These are phyloP conservation scores for Volucella inanis DNA, from an alignment of 2,888 invertebrate species.

Conservation along the genomic window DNA sequence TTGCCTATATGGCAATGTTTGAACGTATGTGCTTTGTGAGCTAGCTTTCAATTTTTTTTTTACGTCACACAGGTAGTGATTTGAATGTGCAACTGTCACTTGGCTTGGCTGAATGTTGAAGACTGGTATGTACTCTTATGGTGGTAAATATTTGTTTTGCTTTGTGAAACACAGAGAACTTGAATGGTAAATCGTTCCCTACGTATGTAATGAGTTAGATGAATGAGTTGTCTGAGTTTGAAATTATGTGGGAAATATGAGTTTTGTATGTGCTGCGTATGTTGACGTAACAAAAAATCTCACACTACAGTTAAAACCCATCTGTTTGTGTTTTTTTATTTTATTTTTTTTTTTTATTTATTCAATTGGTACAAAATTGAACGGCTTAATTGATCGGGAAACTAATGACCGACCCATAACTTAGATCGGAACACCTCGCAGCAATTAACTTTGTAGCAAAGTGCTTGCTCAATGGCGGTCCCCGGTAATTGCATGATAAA, in stretches of 20 bases:
- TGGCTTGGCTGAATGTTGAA: conserved; percentile 1
- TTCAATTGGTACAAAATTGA: too few relatives aligned
- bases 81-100: conserved; percentile 72
- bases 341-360: too few relatives aligned
- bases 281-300: too few relatives aligned
- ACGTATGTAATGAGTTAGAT: conserved; percentile 3
- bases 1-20: conserved; percentile 49
- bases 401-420: too few relatives aligned
- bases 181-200: conserved; percentile 5
- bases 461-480: too few relatives aligned
- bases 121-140: conserved; percentile 8
- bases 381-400: too few relatives aligned
- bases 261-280: too few relatives aligned
- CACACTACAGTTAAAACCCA: too few relatives aligned
- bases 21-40: conserved; percentile 54
- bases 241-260: background rate
- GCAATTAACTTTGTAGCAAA: too few relatives aligned
- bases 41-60: conserved; percentile 68
- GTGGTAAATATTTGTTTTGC: conserved; percentile 71
- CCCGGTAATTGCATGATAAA: too few relatives aligned
- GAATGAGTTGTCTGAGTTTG: conserved; percentile 12
- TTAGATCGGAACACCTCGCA: too few relatives aligned
- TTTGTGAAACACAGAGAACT: conserved; percentile 64
- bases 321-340: too few relatives aligned
- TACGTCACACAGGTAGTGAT: conserved; percentile 66